Percentiles rank a stretch among this genome's conserved stretches.
These are phyloP conservation scores for Alouatta palliata DNA, from an alignment of 2,113 vertebrate genomes.

Conservation along the genomic window DNA sequence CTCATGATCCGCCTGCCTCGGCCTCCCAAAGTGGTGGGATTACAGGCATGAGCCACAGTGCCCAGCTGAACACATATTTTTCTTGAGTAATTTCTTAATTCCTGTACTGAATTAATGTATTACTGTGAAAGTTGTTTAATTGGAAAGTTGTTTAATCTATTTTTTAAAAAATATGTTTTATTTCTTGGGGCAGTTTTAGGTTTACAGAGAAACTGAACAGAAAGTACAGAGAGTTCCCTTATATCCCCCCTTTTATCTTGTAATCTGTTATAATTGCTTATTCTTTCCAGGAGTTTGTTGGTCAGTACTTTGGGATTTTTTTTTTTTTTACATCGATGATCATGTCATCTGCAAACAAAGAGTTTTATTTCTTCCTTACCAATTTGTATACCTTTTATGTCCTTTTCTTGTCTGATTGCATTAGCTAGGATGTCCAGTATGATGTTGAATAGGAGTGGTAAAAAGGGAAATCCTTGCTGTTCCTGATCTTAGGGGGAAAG, in stretches of 20 bases:
- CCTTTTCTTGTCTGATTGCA: neutral
- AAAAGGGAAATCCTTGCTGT: neutral
- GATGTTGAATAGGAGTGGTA: neutral
- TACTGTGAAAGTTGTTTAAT: neutral
- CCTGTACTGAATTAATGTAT: neutral
- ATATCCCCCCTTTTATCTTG: neutral
- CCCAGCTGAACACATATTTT: neutral
- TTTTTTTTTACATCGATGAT: neutral
- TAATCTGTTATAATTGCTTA: neutral
- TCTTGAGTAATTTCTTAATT: neutral
- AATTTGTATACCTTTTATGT: neutral
- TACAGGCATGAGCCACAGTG: too few species aligned
- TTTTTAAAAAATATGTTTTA: neutral
- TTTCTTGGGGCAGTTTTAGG: slow-evolving; percentile 1
- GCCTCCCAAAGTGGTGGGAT: too few species aligned
- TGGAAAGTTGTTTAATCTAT: neutral
- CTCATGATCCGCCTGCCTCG: too few species aligned
- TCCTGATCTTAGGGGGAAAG: neutral
- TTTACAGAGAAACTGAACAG: neutral
- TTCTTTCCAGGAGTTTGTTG: neutral
- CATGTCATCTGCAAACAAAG: neutral
- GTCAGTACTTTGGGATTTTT: neutral
- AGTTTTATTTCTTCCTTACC: neutral
- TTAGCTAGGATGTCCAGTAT: neutral
- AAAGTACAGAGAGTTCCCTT: neutral